Conservation (phyloP, 1,140 invertebrate genomes). For the Ganaspis sp. region DNA sequence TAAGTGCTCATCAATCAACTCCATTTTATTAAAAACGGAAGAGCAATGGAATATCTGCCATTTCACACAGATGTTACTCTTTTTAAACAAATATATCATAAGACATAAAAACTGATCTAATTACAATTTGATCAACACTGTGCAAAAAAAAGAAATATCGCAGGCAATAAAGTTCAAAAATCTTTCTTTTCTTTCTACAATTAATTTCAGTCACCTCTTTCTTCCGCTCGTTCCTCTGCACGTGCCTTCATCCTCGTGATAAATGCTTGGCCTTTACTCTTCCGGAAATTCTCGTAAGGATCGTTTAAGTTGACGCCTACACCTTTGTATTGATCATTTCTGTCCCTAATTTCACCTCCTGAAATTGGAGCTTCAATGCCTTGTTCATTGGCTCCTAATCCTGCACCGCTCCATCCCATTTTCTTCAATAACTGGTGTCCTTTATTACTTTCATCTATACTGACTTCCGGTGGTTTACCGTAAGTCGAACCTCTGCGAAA, state of each 20-base stretch:
- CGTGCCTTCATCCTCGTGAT: slow-evolving; percentile 96
- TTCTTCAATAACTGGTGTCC: slow-evolving; percentile 96
- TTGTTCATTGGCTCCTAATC: slow-evolving; percentile 93
- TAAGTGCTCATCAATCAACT: slow-evolving; percentile 2
- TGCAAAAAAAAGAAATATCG: not conserved
- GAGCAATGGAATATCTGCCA: slow-evolving; percentile 21
- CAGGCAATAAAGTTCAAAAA: slow-evolving; percentile 4
- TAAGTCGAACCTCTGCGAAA: slow-evolving; percentile 71
- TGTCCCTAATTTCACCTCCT: slow-evolving; percentile 93
- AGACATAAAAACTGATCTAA: slow-evolving; percentile 9
- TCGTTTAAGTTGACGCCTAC: slow-evolving; percentile 93
- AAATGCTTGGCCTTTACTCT: slow-evolving; percentile 97
- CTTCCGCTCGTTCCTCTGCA: slow-evolving; percentile 86
- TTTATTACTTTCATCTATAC: slow-evolving; percentile 91
- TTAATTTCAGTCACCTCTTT: slow-evolving; percentile 73
- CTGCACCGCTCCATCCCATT: slow-evolving; percentile 96
- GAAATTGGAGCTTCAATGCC: slow-evolving; percentile 96
- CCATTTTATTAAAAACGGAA: slow-evolving; percentile 6
- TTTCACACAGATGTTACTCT: not conserved
- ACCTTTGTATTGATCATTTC: slow-evolving; percentile 94
- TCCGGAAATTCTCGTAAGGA: slow-evolving; percentile 97
- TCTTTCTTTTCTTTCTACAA: slow-evolving; percentile 20
- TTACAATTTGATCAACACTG: slow-evolving; percentile 17
- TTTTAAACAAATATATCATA: slow-evolving; percentile 7
- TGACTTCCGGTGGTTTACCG: slow-evolving; percentile 75